Evolutionary conservation across 2,888 invertebrate genomes (phyloP), one percentile per base, ranked within the genome.

Genomic region (Kuschelorhynchus macadamiae): DNA sequence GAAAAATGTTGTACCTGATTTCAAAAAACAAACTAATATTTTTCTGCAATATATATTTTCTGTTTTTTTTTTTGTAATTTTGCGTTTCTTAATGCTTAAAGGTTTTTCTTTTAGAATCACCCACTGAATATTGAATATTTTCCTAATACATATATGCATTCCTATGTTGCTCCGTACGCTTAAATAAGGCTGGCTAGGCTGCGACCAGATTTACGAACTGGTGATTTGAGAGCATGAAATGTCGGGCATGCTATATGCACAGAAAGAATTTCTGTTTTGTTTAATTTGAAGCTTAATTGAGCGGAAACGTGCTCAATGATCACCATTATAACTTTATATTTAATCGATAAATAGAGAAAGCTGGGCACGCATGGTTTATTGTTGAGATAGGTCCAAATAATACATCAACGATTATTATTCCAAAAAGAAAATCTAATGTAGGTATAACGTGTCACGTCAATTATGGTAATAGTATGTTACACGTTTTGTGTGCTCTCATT

Each of bases 211-310:
- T 59, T 59, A 59, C 46, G 46, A 14, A 59, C 46, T 59, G 20
- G 33, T 25, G 46, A 46, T 46, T 46, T 50, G 36, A 32, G 33
- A 18, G 32, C 17, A 50, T 50, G 30, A 33, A 18, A 33, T 50
- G 50, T 50, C 59, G 49, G 49, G 60, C 49, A 60, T 60, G 60
- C 49, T 49, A 36, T 39, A 39, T 36, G 52, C 61, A 52, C 36
- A 21, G 32, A n/a, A 42, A 25, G 52, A 61, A 61, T 61, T 61
- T 61, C 61, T 61, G 61, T 52, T 61, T 61, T 61, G 61, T 61
- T 25, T 61, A 61, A 61, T 61, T 61, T 61, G 49, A 50, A 50
- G 39, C 30, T 32, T 60, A 60, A 61, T 61, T 61, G 60, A 61
- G 60, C 60, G 49, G 60, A 61, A 61, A 61, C 42, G n/a, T n/a